Conservation (phyloP, 2,113 vertebrate species). For the Lates calcarifer region DNA sequence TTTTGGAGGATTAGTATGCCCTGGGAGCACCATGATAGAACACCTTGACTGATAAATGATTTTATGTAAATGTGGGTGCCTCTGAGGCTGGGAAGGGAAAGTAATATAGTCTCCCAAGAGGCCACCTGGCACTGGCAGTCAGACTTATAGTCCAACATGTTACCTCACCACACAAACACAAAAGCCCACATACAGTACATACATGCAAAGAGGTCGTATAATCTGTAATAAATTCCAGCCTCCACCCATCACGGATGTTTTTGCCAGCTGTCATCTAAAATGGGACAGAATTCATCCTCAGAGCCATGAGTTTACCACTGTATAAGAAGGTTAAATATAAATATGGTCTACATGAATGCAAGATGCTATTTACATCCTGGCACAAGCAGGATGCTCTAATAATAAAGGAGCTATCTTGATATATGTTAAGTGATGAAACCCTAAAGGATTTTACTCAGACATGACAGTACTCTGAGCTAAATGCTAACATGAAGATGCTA, state of each 20-base stretch:
- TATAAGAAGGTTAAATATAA: conserved; percentile 12
- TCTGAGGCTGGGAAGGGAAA: conserved; percentile 26
- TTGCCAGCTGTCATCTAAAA: conserved; percentile 20
- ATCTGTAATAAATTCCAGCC: conserved; percentile 18
- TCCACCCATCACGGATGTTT: conserved; percentile 2
- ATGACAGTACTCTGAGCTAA: background rate
- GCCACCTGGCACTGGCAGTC: conserved; percentile 42
- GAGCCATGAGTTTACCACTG: background rate
- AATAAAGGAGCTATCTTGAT: background rate
- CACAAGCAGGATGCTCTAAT: background rate
- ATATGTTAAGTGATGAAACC: background rate
- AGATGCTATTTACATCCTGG: conserved; percentile 35
- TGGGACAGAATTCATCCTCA: conserved; percentile 24
- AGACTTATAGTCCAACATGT: conserved; percentile 36
- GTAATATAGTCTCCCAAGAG: conserved; percentile 32
- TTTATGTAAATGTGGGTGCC: conserved; percentile 52
- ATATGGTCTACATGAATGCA: background rate
- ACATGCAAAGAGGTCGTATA: conserved; percentile 21
- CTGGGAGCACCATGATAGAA: conserved; percentile 17
- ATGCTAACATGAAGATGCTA: background rate
- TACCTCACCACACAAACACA: conserved; percentile 47
- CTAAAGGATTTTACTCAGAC: background rate
- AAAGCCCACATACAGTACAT: background rate
- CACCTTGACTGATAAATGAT: conserved; percentile 47
- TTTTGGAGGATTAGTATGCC: conserved; percentile 20